Base-by-base conservation (phyloP, 2,113 vertebrate genomes). In the Gadus macrocephalus region DNA sequence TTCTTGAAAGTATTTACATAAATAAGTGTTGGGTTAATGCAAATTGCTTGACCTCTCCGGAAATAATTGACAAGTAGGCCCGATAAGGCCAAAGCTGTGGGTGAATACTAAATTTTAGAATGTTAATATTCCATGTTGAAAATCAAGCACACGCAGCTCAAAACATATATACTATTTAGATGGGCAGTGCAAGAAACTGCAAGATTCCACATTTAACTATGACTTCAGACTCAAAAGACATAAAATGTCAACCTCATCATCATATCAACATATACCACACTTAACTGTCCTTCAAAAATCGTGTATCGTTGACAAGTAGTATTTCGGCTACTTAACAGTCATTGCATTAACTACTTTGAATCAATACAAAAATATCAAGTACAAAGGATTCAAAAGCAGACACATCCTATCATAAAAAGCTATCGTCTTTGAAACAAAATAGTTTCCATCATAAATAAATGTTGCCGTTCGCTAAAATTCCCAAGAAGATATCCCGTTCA, bases 341-440 rank as follows among this genome's bases (percentile, higher is more conserved):
- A 12, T 62, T 78, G 65, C 69, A 73, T 58, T 27, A 78, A 75
- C 81, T 80, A 74, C 61, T 12, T 49, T 72, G 38, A 76, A 7
- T 58, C 55, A 7, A 67, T 28, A 64, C 16, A 17, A 72, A 62
- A 53, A 74, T 67, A 83, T 83, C 76, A 85, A 85, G 82, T 81
- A 74, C 72, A 19, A 83, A 71, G 74, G 79, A 85, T 73, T 83
- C 6, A 77, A 74, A 75, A 84, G 67, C 2, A 73, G 64, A 72
- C 84, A 79, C 69, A 73, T 79, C 19, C 4, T n/a, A 15, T 63
- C 59, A 73, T 49, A 80, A 72, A 81, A 69, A 22, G 61, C 1
- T 35, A 70, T 78, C 70, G 81, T 71, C 68, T 81, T 77, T 3
- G 71, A 75, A 68, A 62, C 15, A 1, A 73, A 75, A 22, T 7